phyloP scores from a whole-genome alignment of 53 echinoderm and acorn worm genomes.

The Zoroaster sp. region DNA sequence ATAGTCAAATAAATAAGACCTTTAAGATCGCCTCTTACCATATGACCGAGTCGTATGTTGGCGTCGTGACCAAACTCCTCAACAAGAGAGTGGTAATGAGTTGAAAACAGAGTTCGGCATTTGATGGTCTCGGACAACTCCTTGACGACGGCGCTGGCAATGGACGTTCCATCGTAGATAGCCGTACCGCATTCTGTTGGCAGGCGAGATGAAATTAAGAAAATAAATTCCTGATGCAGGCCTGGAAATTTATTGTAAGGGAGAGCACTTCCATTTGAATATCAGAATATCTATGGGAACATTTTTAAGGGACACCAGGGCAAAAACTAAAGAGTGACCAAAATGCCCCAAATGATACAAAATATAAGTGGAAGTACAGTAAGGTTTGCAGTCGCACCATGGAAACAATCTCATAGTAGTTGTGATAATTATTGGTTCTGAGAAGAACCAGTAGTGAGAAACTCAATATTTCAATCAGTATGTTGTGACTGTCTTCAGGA shows the following conservation, averaged over 20 bases:
- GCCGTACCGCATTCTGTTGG: constrained; percentile 89
- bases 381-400: no score
- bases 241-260: not conserved
- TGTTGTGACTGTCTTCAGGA: not conserved
- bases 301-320: not conserved
- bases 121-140: constrained; percentile 87
- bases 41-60: constrained; percentile 93
- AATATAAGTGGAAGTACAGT: no score
- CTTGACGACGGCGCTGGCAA: constrained; percentile 98
- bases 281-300: no score
- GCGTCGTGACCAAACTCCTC: constrained; percentile 95
- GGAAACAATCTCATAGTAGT: no score
- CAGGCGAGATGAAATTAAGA: not conserved
- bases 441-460: no score
- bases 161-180: constrained; percentile 98
- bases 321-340: not conserved
- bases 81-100: constrained; percentile 96
- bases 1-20: no score
- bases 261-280: no score
- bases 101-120: constrained; percentile 95
- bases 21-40: constrained; percentile 78
- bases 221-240: not conserved
- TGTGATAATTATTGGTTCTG: no score
- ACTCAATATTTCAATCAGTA: not conserved
- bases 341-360: no score